Evolutionary conservation across 64 coral and sea anemone species (phyloP), one percentile per base, ranked within the genome.

Genomic region (Porites australiensis): DNA sequence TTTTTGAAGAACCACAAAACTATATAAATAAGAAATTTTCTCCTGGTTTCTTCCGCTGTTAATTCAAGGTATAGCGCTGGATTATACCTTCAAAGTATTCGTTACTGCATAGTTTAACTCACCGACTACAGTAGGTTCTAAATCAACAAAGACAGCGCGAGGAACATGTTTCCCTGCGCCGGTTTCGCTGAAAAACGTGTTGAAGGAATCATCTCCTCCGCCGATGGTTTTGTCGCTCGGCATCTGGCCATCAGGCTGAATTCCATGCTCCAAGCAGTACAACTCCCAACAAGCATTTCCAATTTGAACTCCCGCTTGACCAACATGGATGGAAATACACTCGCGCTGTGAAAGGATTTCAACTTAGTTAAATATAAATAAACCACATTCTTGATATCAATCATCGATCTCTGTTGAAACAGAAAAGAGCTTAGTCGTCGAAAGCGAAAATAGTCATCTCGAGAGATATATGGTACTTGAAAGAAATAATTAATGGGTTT

Each of bases 161-260:
- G 72, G 72, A 75, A 75, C 72, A 46, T 75, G 72, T 75, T 75
- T 75, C 50, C 72, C 72, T 5, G 72, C 72, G 48, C 72, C 72
- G 2, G 72, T 75, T 46, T 75, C 72, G 46, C 72, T 75, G 72
- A 75, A 75, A 50, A 75, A 75, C 8, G 72, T 75, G 72, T 75
- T 75, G 45, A 75, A 75, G 46, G 72, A 75, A 18, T 75, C 72
- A 18, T 75, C 72, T 75, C 72, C 72, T 75, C 72, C 44, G 13
- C 44, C 72, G 45, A 50, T 49, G 6, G 72, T 75, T 10, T 45
- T 45, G 43, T 70, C 66, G 18, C 66, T 70, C 19, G 66, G 66
- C 66, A 70, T 70, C 18, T 70, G 66, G 18, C 66, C 66, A 70
- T 70, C 66, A 70, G 66, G 66, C 66, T 70, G 66, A 70, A 70